Evolutionary conservation across 2,113 vertebrate genomes (phyloP), one percentile per base, ranked within the genome.

Genomic region (Platichthys flesus): DNA sequence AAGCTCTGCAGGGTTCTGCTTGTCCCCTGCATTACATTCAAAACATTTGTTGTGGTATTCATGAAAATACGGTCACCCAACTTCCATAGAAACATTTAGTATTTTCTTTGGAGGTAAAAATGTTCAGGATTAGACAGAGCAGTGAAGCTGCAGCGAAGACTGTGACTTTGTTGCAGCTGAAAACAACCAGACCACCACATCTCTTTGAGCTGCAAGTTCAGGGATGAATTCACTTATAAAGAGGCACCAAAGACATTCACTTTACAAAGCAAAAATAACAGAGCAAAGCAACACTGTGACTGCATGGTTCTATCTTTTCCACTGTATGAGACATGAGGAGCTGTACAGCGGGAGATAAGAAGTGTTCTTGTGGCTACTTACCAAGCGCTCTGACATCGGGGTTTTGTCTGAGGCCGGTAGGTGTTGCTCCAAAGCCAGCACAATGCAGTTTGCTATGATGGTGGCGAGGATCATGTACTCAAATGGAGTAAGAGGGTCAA

Each of bases 391-490:
- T 10, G 97, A 99, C 97, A 99, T 97, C 3, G 97, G 97, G 0
- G 98, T 99, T 93, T 98, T 98, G 92, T 99, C 98, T 24, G 86
- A 95, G 55, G 96, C 96, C 0, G 98, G 98, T 20, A 99, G 93
- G 90, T 98, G 97, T 81, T 99, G 97, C 85, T 99, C 98, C 95
- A 99, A 82, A 3, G 97, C 98, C 94, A 99, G 86, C 65, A 99
- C 98, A 3, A 99, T 99, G 89, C 98, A 99, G 93, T 99, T 99
- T 83, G 98, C 97, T 82, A 99, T 99, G 79, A 99, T 99, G 84
- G 98, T 99, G 89, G 98, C 96, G 89, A 99, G 94, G 91, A 99
- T 98, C 97, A 98, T 96, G 89, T 98, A 99, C 91, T 99, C 98
- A 89, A 99, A 99, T 64, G 97, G 97, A 96, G 97, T 99, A 86